Conservation (phyloP, 2,888 invertebrate species). For the Drosophila kokeensis region DNA sequence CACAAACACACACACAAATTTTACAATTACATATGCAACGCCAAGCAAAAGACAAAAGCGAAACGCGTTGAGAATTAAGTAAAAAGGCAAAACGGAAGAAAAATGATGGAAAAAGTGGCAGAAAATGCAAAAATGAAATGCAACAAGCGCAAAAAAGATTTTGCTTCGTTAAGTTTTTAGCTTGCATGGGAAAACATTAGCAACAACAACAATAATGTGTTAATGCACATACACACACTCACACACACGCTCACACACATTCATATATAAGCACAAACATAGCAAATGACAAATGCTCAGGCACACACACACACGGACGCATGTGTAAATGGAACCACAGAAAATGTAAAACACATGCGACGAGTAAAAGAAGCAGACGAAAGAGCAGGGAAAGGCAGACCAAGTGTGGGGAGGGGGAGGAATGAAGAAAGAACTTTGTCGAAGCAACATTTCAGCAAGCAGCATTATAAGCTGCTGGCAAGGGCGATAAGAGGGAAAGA, state of each 20-base stretch:
- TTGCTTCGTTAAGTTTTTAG: conserved; percentile 79
- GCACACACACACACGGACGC: conserved; percentile 16
- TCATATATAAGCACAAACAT: conserved; percentile 21
- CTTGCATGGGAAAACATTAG: conserved; percentile 61
- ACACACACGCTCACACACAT: conserved; percentile 39
- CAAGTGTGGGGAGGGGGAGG: not conserved
- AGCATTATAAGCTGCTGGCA: conserved; percentile 3
- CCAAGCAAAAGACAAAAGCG: conserved; percentile 46
- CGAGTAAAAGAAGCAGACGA: conserved; percentile 16
- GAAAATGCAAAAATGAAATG: conserved; percentile 63
- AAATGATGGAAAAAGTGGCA: conserved; percentile 33
- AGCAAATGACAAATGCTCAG: conserved; percentile 50
- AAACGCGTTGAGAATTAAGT: conserved; percentile 48
- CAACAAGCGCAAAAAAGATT: conserved; percentile 69
- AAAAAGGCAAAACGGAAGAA: conserved; percentile 3
- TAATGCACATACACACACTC: conserved; percentile 60
- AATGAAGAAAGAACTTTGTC: conserved; percentile 41
- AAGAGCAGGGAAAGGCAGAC: not conserved
- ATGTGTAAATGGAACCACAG: conserved; percentile 35
- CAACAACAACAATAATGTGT: conserved; percentile 67
- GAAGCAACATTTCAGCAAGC: conserved; percentile 42
- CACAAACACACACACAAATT: conserved; percentile 24
- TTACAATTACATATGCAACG: conserved; percentile 71
- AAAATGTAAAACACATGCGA: conserved; percentile 75
- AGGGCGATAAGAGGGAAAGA: not conserved